These are phyloP conservation scores for Eulemur rufifrons DNA, from an alignment of 2,113 vertebrate genomes.

Conservation along the genomic window DNA sequence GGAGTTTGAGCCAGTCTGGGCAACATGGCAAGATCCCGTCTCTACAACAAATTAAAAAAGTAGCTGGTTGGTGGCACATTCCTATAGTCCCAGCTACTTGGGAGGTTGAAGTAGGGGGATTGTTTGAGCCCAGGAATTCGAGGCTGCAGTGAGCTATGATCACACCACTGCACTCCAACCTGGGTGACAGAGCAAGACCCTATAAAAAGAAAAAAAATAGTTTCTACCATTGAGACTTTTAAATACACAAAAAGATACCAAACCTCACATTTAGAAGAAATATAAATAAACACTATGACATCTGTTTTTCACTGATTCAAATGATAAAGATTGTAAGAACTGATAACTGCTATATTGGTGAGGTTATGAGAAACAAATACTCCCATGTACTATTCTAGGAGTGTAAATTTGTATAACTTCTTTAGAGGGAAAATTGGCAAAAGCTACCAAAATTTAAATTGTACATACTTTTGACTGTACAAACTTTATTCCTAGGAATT, in stretches of 20 bases:
- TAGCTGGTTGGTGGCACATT: too few relatives aligned
- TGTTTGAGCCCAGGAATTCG: too few relatives aligned
- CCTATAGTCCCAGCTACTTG: too few relatives aligned
- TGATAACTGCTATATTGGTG: neutral
- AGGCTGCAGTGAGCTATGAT: too few relatives aligned
- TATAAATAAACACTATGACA: neutral
- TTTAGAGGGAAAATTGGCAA: neutral
- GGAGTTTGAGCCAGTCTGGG: too few relatives aligned
- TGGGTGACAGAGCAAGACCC: too few relatives aligned
- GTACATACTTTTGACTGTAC: neutral
- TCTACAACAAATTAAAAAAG: too few relatives aligned
- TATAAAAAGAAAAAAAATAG: neutral
- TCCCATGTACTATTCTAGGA: neutral
- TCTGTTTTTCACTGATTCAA: neutral
- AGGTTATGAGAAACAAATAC: neutral
- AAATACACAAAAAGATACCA: neutral
- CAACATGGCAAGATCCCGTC: too few relatives aligned
- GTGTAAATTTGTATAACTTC: neutral
- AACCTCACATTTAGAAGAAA: neutral
- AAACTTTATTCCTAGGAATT: conserved; percentile 17
- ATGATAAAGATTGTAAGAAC: neutral
- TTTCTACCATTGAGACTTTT: neutral
- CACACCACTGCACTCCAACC: too few relatives aligned
- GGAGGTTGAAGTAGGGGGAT: too few relatives aligned
- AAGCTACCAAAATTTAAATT: neutral